Conservation (phyloP, 2,888 invertebrate genomes). For the Chesias legatella region DNA sequence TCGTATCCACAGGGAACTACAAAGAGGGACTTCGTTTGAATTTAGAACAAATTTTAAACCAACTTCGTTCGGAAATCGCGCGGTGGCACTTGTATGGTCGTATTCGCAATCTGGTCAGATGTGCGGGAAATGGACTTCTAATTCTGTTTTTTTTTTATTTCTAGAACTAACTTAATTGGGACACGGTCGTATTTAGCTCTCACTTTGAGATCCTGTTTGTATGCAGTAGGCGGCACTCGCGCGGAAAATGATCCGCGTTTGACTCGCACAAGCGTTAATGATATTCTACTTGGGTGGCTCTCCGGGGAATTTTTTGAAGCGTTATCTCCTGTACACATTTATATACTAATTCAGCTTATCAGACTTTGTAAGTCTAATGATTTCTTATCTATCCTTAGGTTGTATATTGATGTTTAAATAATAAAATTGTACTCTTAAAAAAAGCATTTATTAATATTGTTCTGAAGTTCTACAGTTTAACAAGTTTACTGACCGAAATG, state of each 20-base stretch:
- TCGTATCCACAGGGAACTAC: constrained; percentile 41
- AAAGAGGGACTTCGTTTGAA: constrained; percentile 44
- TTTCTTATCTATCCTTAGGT: no score
- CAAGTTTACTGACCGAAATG: constrained; percentile 5
- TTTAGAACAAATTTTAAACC: constrained; percentile 51
- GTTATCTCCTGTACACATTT: background rate
- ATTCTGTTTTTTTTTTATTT: constrained; percentile 37
- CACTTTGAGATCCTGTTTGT: constrained; percentile 52
- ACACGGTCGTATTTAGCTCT: constrained; percentile 41
- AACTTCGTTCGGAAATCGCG: constrained; percentile 47
- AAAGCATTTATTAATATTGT: no score
- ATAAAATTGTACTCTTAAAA: no score
- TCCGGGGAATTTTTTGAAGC: constrained; percentile 23
- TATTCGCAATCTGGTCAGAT: constrained; percentile 41
- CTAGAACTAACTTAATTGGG: constrained; percentile 45
- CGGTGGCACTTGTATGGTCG: constrained; percentile 39
- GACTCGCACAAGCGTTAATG: constrained; percentile 41
- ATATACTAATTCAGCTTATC: no score
- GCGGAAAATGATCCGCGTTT: constrained; percentile 48
- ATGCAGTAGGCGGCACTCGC: constrained; percentile 40
- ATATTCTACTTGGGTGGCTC: constrained; percentile 37
- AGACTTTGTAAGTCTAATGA: no score
- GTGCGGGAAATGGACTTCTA: constrained; percentile 38
- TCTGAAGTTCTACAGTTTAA: no score
- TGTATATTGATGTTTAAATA: no score